These are phyloP conservation scores for Passer montanus DNA, from an alignment of 2,113 vertebrate genomes.

Conservation along the genomic window DNA sequence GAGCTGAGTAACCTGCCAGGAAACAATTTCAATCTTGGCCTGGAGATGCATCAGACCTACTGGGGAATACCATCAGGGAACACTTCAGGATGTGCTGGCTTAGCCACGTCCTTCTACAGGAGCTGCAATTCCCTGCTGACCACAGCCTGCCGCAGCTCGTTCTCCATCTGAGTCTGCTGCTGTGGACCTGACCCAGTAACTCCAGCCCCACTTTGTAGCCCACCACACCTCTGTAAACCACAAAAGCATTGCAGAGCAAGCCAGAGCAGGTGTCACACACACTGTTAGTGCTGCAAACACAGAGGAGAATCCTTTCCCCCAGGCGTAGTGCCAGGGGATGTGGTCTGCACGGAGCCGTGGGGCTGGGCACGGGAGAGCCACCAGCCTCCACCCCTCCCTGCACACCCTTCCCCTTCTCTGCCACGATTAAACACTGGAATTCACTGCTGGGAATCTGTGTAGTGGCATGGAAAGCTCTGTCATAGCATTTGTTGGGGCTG, in stretches of 20 bases:
- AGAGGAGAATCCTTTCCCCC: not conserved
- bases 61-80: not conserved
- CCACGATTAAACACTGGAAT: not conserved
- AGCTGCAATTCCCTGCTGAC: not conserved
- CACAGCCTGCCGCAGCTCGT: accelerated
- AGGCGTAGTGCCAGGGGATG: accelerated
- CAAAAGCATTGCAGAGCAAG: not conserved
- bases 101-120: not conserved
- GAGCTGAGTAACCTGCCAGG: not conserved
- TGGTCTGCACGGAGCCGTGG: not conserved
- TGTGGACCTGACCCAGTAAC: not conserved
- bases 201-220: not conserved
- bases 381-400: not conserved
- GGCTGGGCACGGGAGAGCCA: not conserved
- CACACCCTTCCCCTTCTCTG: not conserved
- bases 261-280: not conserved
- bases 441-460: not conserved
- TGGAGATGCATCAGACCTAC: not conserved
- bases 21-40: not conserved
- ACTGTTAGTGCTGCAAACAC: not conserved
- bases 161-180: not conserved
- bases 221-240: not conserved
- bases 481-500: not conserved
- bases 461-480: not conserved
- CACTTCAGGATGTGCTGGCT: not conserved